These are phyloP conservation scores for Rhadina sibilatrix DNA, from an alignment of 2,113 vertebrate species.

Conservation along the genomic window DNA sequence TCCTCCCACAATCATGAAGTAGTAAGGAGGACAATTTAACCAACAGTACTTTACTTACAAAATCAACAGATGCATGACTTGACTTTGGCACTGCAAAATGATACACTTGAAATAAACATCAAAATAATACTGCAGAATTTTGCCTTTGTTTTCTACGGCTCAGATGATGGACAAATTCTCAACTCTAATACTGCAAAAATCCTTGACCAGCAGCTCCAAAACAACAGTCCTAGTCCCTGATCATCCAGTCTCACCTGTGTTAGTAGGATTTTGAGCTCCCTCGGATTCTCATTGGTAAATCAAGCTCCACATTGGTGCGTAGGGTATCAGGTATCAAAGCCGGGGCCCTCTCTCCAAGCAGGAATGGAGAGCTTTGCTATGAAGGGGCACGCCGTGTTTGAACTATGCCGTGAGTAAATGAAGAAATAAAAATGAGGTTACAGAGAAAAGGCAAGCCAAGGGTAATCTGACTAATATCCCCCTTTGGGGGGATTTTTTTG, in stretches of 20 bases:
- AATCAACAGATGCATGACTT: background rate
- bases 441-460: background rate
- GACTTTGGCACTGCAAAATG: background rate
- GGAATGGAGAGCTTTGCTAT: background rate
- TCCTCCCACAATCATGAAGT: background rate
- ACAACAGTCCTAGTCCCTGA: background rate
- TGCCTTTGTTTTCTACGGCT: background rate
- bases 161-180: background rate
- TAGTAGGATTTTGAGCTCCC: background rate
- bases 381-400: background rate
- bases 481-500: background rate
- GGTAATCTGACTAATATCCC: background rate
- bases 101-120: background rate
- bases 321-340: background rate
- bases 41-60: background rate
- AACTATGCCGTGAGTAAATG: background rate
- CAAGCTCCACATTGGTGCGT: background rate
- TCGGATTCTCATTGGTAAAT: background rate
- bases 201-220: background rate
- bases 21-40: background rate
- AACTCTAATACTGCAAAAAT: background rate
- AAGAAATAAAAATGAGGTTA: background rate
- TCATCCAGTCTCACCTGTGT: background rate
- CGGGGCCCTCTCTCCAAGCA: accelerated
- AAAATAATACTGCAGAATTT: background rate